These are phyloP conservation scores for Pangasius larnaudii DNA, from an alignment of 2,797 vertebrate genomes.

Conservation along the genomic window DNA sequence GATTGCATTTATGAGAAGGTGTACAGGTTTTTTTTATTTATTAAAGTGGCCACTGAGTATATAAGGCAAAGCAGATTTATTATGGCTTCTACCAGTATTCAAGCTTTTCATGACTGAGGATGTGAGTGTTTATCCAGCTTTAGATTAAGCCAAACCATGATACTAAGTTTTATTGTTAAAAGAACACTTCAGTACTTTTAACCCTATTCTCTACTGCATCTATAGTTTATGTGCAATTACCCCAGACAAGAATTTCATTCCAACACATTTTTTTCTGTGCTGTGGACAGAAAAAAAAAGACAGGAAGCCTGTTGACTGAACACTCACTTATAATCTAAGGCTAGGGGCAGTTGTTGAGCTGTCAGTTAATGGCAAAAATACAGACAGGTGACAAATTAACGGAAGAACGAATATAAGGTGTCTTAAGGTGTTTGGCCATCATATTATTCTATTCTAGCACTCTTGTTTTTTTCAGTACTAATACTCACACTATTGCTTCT, in stretches of 20 bases:
- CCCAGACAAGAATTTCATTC: not conserved
- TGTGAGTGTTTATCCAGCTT: not conserved
- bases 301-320: too few relatives aligned
- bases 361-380: not conserved
- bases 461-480: not conserved
- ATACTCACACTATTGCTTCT: not conserved
- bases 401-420: not conserved
- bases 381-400: not conserved
- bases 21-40: not conserved
- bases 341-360: not conserved
- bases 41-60: not conserved
- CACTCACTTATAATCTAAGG: not conserved
- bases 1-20: not conserved
- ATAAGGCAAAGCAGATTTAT: not conserved
- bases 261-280: not conserved
- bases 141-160: not conserved
- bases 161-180: not conserved
- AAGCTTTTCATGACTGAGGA: not conserved
- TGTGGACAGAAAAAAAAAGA: not conserved
- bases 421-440: not conserved
- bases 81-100: not conserved
- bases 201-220: not conserved
- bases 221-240: not conserved
- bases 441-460: not conserved
- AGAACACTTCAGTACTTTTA: not conserved